Evolutionary conservation across 2,888 invertebrate genomes (phyloP), one percentile per base, ranked within the genome.

Genomic region (Operophtera brumata): DNA sequence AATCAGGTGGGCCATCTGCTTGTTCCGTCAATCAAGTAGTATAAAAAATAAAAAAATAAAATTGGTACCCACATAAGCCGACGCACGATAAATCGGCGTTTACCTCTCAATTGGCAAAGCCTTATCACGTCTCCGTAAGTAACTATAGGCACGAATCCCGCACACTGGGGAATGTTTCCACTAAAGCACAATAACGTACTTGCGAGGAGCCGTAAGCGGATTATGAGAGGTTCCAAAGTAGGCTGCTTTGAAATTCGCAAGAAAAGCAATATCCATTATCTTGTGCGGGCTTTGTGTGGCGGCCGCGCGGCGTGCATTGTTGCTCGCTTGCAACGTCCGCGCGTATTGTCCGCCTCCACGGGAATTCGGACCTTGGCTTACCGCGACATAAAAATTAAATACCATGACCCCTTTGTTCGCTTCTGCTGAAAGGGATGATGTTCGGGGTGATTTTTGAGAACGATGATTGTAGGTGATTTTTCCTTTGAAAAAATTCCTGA

Each of bases 231-330:
- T 84, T 84, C 75, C 80, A 78, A 84, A 86, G 86, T 86, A 86
- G 87, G 84, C 84, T 84, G 85, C 86, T 86, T 85, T 84, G 86
- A 86, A 86, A 84, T 86, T 86, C 77, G 77, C 86, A 86, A 87
- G 86, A 85, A 88, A 87, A 86, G 86, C 87, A 88, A 89, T 87
- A 87, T 87, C 87, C 86, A 88, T 87, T 87, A 88, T 87, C 84
- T 85, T 78, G 83, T 78, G 73, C 67, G 73, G 76, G 80, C 83
- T 84, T 85, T 86, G 82, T 84, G 80, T 75, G 77, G 68, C 69
- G 77, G 73, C 75, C 74, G 77, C 74, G 36, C 46, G 50, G 51
- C 65, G 75, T 67, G 79, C 82, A 81, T 83, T 84, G 82, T 84
- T 74, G 77, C 75, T 65, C 73, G 77, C 72, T 69, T 77, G 77